A percentile compares a stretch with the other conserved stretches of the same genome.
phyloP scores from a whole-genome alignment of 2,888 invertebrate genomes.

The Lapara coniferarum region DNA sequence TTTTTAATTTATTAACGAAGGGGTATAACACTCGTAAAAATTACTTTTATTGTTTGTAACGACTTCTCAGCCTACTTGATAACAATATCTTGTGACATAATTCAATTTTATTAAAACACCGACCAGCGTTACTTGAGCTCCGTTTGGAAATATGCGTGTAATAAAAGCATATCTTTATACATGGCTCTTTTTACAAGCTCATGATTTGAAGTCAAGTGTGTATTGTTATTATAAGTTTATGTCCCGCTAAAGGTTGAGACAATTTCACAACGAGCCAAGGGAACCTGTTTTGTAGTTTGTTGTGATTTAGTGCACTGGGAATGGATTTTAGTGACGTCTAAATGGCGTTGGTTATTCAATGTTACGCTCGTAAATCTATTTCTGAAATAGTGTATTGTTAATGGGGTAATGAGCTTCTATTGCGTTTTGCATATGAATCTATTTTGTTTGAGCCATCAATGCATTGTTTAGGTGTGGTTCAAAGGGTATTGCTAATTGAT shows the following conservation, averaged over 20 bases:
- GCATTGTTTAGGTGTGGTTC: slow-evolving; percentile 4
- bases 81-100: slow-evolving; percentile 76
- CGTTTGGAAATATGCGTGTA: slow-evolving; percentile 19
- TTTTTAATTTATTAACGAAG: slow-evolving; percentile 81
- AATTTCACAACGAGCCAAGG: slow-evolving; percentile 60
- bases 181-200: slow-evolving; percentile 46
- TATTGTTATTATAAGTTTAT: slow-evolving; percentile 67
- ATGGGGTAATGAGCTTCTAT: slow-evolving; percentile 23
- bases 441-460: slow-evolving; percentile 10
- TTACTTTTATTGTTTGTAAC: slow-evolving; percentile 83
- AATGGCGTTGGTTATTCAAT: slow-evolving; percentile 65
- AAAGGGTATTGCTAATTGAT: slow-evolving; percentile 3
- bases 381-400: slow-evolving; percentile 32
- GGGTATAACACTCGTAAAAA: slow-evolving; percentile 79
- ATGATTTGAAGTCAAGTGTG: slow-evolving; percentile 75
- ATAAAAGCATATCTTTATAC: slow-evolving; percentile 34
- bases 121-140: slow-evolving; percentile 50
- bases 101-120: slow-evolving; percentile 62
- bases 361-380: slow-evolving; percentile 61
- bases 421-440: slow-evolving; percentile 23
- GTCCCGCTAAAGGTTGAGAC: slow-evolving; percentile 71
- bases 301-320: slow-evolving; percentile 78
- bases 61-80: slow-evolving; percentile 82
- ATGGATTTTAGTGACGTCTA: slow-evolving; percentile 67
- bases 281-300: slow-evolving; percentile 62